phyloP scores from a whole-genome alignment of 1,140 invertebrate species.

The Microplitis mediator region DNA sequence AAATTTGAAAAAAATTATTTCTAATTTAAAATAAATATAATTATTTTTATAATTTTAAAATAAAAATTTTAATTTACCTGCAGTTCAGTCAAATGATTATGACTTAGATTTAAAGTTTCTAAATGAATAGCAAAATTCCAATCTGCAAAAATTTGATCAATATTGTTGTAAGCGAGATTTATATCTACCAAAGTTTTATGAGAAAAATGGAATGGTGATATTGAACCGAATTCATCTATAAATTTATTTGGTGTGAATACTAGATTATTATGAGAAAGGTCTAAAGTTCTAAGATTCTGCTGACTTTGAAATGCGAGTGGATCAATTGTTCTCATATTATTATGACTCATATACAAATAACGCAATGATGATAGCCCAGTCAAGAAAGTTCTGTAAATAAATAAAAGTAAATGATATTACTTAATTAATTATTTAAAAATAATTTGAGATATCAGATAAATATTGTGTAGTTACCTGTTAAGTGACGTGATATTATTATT shows the following conservation, averaged over 20 bases:
- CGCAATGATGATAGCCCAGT: constrained; percentile 38
- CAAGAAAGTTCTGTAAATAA: constrained; percentile 49
- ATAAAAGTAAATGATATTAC: constrained; percentile 18
- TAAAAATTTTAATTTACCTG: constrained; percentile 11
- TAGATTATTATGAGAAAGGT: constrained; percentile 62
- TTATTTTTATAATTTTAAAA: too few species aligned
- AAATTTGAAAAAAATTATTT: too few species aligned
- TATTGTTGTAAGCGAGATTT: constrained; percentile 69
- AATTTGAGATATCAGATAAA: background rate
- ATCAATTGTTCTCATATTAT: constrained; percentile 54
- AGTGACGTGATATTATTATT: constrained; percentile 34
- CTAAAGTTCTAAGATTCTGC: constrained; percentile 52
- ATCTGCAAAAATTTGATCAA: constrained; percentile 66
- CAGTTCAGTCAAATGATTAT: constrained; percentile 60
- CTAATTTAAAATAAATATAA: too few species aligned
- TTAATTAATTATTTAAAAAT: background rate
- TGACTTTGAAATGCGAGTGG: constrained; percentile 51
- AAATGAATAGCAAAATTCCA: constrained; percentile 64
- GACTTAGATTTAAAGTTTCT: constrained; percentile 62
- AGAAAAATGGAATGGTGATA: constrained; percentile 64
- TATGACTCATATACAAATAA: constrained; percentile 56
- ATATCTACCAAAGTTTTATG: constrained; percentile 60
- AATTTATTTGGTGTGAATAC: constrained; percentile 41
- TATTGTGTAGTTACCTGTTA: constrained; percentile 6
- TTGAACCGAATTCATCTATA: constrained; percentile 15